Percentiles rank a stretch among this genome's conserved stretches.
These are phyloP conservation scores for Arctocebus calabarensis DNA, from an alignment of 2,797 vertebrate species.

Conservation along the genomic window DNA sequence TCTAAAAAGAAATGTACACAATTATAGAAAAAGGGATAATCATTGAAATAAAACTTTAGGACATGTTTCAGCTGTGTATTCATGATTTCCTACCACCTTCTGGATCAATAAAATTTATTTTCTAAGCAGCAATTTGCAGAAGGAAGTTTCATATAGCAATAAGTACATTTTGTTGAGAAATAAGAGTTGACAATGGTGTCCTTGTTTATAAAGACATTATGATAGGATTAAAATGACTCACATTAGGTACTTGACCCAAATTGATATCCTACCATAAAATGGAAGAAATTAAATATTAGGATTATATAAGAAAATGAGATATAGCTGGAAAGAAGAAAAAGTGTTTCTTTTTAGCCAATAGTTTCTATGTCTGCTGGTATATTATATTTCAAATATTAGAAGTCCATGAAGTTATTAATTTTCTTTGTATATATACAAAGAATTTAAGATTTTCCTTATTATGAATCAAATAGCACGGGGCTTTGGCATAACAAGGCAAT, in stretches of 20 bases:
- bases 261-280: conserved; percentile 8
- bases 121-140: background rate
- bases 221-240: background rate
- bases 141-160: background rate
- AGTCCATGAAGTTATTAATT: background rate
- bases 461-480: background rate
- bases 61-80: background rate
- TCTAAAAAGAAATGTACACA: background rate
- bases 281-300: conserved; percentile 44
- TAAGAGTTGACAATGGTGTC: background rate
- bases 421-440: background rate
- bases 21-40: background rate
- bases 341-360: background rate
- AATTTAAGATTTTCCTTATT: background rate
- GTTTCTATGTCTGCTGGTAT: background rate
- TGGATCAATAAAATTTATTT: background rate
- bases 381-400: background rate
- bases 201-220: conserved; percentile 23
- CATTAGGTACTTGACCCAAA: conserved; percentile 36
- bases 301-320: conserved; percentile 5
- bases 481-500: background rate
- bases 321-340: background rate
- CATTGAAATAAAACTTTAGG: background rate
- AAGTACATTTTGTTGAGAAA: background rate
- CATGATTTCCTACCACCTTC: background rate